Base-by-base conservation (phyloP, 2,888 invertebrate species). In the Calameuta filiformis region DNA sequence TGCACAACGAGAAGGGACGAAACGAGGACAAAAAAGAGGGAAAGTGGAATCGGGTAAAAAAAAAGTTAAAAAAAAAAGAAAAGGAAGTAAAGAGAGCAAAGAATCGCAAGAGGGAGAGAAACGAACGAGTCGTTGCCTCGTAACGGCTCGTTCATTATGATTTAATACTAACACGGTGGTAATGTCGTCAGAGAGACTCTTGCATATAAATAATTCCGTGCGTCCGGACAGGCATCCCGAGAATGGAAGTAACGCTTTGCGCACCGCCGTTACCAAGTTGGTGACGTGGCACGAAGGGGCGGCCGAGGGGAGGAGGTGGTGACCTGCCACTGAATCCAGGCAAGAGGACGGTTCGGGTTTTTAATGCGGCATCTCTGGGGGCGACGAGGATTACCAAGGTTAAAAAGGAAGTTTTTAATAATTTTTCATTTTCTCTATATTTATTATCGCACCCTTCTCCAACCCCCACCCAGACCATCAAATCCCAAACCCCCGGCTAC, bases 371-470 rank as follows among this genome's bases (percentile, higher is more conserved):
- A 89, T 90, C 91, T 91, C 91, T 90, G 88, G 90, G 88, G 88
- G 89, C 90, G 87, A 87, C 89, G 87, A 89, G 91, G 90, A 91
- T 91, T 91, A 91, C 90, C 89, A 88, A 89, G 90, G 90, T 89
- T 90, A 91, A 91, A 91, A 91, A 91, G 91, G 90, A 91, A 91
- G 91, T 91, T 91, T 91, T 91, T 91, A 90, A 91, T 91, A 91
- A 91, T 91, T 91, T 91, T 91, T 91, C 91, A 91, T 91, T 91
- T 91, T 91, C 91, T 90, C 91, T 90, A 90, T 91, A 91, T 91
- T 91, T 91, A 91, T 91, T 91, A 91, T 91, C 90, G 89, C 88
- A 87, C 89, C 89, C 89, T 90, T 90, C 90, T 9, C 90, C 90
- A 89, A 90, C 90, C 89, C 87, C 86, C 85, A 85, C 9, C 56